phyloP scores from a whole-genome alignment of 1,140 invertebrate species.

The Drosophila equinoxialis region DNA sequence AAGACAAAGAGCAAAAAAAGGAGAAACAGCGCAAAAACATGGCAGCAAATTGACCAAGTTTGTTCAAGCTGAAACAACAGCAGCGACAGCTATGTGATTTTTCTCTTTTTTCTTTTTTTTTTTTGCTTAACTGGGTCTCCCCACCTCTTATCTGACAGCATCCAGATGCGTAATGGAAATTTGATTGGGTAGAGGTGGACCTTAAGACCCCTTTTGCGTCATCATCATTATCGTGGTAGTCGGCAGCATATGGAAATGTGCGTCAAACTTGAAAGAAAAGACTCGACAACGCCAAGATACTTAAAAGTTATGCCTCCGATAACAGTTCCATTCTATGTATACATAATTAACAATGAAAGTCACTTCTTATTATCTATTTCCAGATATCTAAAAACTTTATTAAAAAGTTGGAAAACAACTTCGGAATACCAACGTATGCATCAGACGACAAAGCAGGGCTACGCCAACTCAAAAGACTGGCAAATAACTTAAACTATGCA shows the following conservation, averaged over 20 bases:
- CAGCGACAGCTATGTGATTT: slow-evolving; percentile 21
- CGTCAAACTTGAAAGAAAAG: neutral
- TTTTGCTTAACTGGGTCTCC: slow-evolving; percentile 9
- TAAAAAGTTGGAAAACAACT: no score
- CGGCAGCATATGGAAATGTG: neutral
- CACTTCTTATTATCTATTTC: neutral
- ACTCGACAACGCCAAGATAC: neutral
- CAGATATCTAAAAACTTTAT: no score
- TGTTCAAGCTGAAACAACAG: slow-evolving; percentile 48
- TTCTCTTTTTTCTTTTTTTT: neutral
- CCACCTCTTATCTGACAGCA: slow-evolving; percentile 58
- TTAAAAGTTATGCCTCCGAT: slow-evolving; percentile 8
- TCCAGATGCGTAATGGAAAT: slow-evolving; percentile 43
- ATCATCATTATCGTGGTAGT: neutral
- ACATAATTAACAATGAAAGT: neutral
- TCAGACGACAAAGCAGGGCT: no score
- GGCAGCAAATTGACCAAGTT: slow-evolving; percentile 43
- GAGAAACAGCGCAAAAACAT: neutral
- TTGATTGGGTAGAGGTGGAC: slow-evolving; percentile 12
- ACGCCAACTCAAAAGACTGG: no score
- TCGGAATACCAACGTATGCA: no score
- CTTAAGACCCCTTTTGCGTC: slow-evolving; percentile 6
- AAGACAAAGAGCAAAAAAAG: slow-evolving; percentile 13
- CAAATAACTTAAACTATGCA: no score
- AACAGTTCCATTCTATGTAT: neutral